phyloP scores from a whole-genome alignment of 2,113 vertebrate species.

The Pogonocichla stellata region DNA sequence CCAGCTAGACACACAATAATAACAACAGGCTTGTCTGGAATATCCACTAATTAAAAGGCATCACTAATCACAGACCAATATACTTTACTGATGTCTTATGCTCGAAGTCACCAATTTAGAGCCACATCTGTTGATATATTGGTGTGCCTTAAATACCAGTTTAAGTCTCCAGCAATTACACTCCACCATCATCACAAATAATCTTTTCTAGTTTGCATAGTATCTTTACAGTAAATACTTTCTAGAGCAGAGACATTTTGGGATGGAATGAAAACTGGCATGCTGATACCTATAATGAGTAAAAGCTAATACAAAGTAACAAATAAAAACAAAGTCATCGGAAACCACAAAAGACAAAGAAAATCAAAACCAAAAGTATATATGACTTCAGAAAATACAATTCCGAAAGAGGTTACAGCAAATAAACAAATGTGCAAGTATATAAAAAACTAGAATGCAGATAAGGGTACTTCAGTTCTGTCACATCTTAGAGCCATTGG shows the following conservation, averaged over 20 bases:
- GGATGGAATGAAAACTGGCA: not conserved
- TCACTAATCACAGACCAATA: not conserved
- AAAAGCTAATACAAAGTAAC: not conserved
- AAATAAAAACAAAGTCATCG: not conserved
- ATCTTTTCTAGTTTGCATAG: not conserved
- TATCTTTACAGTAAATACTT: not conserved
- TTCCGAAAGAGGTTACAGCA: not conserved
- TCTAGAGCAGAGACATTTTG: not conserved
- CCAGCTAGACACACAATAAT: not conserved
- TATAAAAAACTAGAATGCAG: not conserved
- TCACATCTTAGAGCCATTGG: not conserved
- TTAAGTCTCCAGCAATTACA: constrained; percentile 1
- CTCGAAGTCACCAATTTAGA: constrained; percentile 8
- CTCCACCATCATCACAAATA: not conserved
- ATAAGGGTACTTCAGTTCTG: not conserved
- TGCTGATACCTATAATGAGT: not conserved
- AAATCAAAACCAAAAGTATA: not conserved
- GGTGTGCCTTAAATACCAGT: constrained; percentile 16
- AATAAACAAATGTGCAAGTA: not conserved
- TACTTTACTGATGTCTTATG: constrained; percentile 23
- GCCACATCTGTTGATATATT: not conserved
- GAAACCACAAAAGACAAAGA: not conserved
- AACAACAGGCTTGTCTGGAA: not conserved
- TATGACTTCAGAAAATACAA: not conserved
- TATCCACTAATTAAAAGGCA: not conserved